These are phyloP conservation scores for Zaprionus taronus DNA, from an alignment of 1,140 invertebrate species.

Conservation along the genomic window DNA sequence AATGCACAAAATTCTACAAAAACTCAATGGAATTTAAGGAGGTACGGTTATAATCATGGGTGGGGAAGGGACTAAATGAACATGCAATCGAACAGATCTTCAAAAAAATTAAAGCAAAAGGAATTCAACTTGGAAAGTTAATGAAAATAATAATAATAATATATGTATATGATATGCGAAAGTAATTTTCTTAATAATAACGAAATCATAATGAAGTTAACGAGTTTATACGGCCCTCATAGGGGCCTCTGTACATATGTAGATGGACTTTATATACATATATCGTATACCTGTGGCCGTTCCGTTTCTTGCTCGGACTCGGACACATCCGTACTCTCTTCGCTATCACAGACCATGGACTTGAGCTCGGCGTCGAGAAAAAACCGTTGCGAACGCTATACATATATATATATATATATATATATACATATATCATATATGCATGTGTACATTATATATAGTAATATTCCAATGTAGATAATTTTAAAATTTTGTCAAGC, in stretches of 20 bases:
- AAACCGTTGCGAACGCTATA: slow-evolving; percentile 80
- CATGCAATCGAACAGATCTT: background rate
- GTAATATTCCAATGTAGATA: background rate
- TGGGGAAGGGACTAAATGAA: background rate
- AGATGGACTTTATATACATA: background rate
- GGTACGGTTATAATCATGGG: background rate
- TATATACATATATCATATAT: slow-evolving; percentile 9
- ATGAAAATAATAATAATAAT: slow-evolving; percentile 10
- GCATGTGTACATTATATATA: background rate
- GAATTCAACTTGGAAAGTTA: background rate
- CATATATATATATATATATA: background rate
- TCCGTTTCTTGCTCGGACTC: slow-evolving; percentile 70
- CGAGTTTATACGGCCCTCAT: no score
- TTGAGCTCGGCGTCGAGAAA: slow-evolving; percentile 85
- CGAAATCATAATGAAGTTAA: background rate
- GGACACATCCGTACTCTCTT: slow-evolving; percentile 71
- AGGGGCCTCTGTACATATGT: background rate
- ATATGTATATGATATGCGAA: background rate
- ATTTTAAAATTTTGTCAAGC: slow-evolving; percentile 15
- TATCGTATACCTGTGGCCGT: slow-evolving; percentile 70
- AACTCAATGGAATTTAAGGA: background rate
- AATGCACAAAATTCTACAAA: background rate
- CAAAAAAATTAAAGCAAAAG: background rate
- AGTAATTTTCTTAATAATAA: background rate
- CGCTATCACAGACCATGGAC: slow-evolving; percentile 84